Conservation (phyloP, 2,797 vertebrate genomes). For the Crenichthys baileyi region DNA sequence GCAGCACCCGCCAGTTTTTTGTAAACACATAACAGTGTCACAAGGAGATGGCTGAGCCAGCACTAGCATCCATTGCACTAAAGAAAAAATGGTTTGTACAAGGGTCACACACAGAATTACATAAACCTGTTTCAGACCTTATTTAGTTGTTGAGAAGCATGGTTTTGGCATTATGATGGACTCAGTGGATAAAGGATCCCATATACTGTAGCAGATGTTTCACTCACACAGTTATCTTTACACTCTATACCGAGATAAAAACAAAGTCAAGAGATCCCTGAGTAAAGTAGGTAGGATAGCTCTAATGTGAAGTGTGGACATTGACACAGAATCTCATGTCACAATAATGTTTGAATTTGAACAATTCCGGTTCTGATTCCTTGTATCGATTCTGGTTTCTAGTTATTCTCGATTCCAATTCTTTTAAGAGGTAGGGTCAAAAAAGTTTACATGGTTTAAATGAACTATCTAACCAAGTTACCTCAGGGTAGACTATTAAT, state of each 20-base stretch:
- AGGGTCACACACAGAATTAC: not conserved
- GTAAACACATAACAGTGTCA: not conserved
- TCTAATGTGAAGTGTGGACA: not conserved
- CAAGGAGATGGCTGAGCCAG: not conserved
- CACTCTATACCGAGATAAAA: not conserved
- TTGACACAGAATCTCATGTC: not conserved
- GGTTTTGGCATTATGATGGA: not conserved
- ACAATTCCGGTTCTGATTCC: no score
- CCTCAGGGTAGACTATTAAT: no score
- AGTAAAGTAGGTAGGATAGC: not conserved
- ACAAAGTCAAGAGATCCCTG: not conserved
- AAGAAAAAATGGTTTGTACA: not conserved
- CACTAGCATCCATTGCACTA: not conserved
- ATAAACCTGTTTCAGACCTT: not conserved
- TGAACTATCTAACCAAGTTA: no score
- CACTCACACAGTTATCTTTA: not conserved
- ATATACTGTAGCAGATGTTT: no score
- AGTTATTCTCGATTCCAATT: no score
- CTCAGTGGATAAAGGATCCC: no score
- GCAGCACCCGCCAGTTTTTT: not conserved
- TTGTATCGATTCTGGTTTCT: no score
- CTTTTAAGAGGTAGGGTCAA: no score
- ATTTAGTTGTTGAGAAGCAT: not conserved
- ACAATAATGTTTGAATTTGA: no score
- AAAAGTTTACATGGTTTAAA: no score